Percentiles rank a stretch among this genome's conserved stretches.
phyloP scores from a whole-genome alignment of 2,113 vertebrate species.

The Lagopus muta region DNA sequence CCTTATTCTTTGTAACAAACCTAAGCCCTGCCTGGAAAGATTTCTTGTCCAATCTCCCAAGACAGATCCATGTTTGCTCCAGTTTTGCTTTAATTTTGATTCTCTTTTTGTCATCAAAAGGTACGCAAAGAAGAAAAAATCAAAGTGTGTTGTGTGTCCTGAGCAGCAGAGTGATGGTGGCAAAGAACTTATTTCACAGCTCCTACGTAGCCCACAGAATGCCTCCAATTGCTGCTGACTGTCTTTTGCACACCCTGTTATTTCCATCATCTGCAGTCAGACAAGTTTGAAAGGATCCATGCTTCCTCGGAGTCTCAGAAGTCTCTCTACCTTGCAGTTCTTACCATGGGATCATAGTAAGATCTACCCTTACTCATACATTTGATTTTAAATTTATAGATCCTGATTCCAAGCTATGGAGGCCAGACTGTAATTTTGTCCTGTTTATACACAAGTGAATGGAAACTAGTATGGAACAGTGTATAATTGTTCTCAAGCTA shows the following conservation, averaged over 20 bases:
- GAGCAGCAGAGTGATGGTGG: background rate
- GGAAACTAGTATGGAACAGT: background rate
- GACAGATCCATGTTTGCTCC: background rate
- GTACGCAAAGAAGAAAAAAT: background rate
- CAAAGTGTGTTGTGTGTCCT: rapidly evolving
- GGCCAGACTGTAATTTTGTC: background rate
- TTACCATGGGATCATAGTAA: background rate
- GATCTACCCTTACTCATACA: background rate
- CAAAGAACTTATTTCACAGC: background rate
- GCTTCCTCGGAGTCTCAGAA: background rate
- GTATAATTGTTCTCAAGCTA: background rate
- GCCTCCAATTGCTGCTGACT: background rate
- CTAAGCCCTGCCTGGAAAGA: background rate
- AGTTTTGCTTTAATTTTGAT: background rate
- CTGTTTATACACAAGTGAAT: background rate
- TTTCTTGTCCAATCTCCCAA: background rate
- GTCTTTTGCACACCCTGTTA: background rate
- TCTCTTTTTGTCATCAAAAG: rapidly evolving
- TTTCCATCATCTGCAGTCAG: background rate
- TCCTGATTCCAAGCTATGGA: background rate
- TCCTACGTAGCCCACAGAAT: background rate
- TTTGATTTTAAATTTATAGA: background rate
- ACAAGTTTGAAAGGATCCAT: background rate
- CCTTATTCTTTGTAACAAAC: background rate
- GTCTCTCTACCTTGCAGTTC: background rate